phyloP scores from a whole-genome alignment of 2,888 invertebrate species.

The Trachelus troglodyta region DNA sequence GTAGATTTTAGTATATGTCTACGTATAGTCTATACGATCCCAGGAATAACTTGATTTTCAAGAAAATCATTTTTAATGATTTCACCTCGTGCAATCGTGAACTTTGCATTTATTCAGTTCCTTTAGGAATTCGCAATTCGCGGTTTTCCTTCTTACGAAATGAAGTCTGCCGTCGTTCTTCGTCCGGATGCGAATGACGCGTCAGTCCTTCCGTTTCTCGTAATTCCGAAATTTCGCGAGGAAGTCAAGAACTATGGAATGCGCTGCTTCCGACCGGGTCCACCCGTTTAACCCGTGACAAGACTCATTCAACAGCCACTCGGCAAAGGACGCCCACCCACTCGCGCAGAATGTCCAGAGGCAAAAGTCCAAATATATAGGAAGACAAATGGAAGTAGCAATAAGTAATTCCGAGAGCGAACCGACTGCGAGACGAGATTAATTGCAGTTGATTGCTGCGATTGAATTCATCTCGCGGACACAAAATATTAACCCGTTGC shows the following conservation, averaged over 20 bases:
- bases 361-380: background rate
- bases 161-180: background rate
- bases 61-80: background rate
- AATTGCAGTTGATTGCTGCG: background rate
- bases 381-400: background rate
- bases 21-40: too few species aligned
- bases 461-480: conserved; percentile 7
- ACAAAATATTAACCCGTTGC: conserved; percentile 22
- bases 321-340: background rate
- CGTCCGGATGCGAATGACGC: background rate
- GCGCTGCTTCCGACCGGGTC: background rate
- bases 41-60: background rate
- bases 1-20: too few species aligned
- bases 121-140: background rate
- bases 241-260: background rate
- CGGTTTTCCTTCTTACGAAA: too few species aligned
- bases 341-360: background rate
- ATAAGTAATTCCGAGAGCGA: background rate
- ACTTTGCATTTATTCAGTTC: background rate
- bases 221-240: background rate
- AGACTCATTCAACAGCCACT: background rate
- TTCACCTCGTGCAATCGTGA: background rate
- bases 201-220: background rate
- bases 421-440: conserved; percentile 14
- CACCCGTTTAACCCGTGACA: background rate